Base-by-base conservation (phyloP, 1,140 invertebrate genomes). In the Apis florea region DNA sequence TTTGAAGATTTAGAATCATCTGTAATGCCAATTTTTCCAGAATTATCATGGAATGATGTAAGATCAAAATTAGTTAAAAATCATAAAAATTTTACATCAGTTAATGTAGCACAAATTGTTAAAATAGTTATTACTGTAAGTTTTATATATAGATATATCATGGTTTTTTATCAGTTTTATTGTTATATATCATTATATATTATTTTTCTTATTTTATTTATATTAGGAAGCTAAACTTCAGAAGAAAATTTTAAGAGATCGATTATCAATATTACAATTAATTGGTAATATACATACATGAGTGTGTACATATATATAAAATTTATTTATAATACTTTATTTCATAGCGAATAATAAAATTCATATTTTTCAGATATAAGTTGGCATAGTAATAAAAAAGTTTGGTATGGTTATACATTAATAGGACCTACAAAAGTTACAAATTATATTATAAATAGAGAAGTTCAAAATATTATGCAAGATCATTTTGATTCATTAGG, bases 1-100 rank as follows among this genome's bases (percentile, higher is more conserved):
- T 92, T 93, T 71, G 89, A 92, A 64, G 92, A 93, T 76, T 79
- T 92, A 31, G 90, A 92, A 64, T 71, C 54, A 26, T 74, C 79
- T 2, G 87, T 93, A 24, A 21, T 92, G 12, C 89, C 91, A 59
- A 31, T 74, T 80, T 93, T 93, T 72, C 91, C 91, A 12, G 92
- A 93, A 72, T 73, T 89, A 26, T 84, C 88, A 0, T 93, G 92
- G 92, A 40, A 40, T 15, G 69, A 73, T 19, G 49, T 93, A 49
- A 90, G 73, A 75, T 76, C 77, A 12, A 66, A 81, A 31, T 84
- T 93, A 24, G 54, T 92, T 24, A 87, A 89, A 66, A 56, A 87
- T 72, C 89, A 90, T 68, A 82, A 89, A 49, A 87, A 15, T 51
- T 89, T 93, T 54, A 91, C 88, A 11, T 77, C 83, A 0, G 0